Evolutionary conservation across 2,113 vertebrate species (phyloP).

Genomic region (Rhea pennata): DNA sequence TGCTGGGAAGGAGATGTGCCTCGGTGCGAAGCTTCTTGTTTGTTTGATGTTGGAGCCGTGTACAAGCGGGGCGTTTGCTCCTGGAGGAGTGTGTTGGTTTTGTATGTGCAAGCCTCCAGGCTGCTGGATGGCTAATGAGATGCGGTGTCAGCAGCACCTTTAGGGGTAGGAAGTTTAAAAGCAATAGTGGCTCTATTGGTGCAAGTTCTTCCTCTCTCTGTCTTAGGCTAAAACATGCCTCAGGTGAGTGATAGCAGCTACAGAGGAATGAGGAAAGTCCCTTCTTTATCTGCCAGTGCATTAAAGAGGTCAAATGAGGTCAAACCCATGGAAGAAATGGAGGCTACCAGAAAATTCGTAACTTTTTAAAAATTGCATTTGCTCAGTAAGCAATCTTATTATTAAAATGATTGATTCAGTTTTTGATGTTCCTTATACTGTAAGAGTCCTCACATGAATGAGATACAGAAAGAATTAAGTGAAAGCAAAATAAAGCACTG

Average conservation of each 20-base stretch:
- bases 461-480: background rate
- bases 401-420: background rate
- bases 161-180: background rate
- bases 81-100: background rate
- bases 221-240: background rate
- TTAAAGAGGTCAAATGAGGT: background rate
- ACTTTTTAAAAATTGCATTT: background rate
- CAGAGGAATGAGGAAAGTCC: background rate
- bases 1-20: background rate
- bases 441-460: background rate
- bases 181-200: background rate
- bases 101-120: background rate
- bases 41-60: background rate
- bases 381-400: background rate
- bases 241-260: background rate
- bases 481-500: background rate
- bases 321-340: background rate
- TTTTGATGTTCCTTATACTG: background rate
- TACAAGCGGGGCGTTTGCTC: background rate
- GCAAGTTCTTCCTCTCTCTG: background rate
- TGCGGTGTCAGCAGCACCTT: conserved; percentile 1
- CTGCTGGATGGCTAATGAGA: conserved; percentile 1
- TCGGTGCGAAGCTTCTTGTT: background rate
- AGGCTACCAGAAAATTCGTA: background rate
- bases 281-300: background rate